A percentile compares a stretch with the other conserved stretches of the same genome.
These are phyloP conservation scores for Synanthedon formicaeformis DNA, from an alignment of 2,888 invertebrate species.

Conservation along the genomic window DNA sequence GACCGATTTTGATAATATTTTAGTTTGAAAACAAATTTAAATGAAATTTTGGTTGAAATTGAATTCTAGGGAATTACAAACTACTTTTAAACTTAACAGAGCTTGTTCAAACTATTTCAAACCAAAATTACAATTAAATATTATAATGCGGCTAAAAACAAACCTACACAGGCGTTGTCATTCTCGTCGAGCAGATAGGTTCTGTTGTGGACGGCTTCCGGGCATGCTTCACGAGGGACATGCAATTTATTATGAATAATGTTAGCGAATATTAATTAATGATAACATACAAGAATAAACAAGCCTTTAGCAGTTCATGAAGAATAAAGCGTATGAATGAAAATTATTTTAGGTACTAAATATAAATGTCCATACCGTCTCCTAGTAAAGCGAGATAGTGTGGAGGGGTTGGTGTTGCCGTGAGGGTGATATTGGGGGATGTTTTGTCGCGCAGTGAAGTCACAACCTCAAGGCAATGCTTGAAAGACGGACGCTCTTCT, in stretches of 20 bases:
- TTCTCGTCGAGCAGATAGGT: slow-evolving; percentile 83
- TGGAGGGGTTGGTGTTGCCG: slow-evolving; percentile 41
- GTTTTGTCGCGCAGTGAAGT: slow-evolving; percentile 43
- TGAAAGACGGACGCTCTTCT: slow-evolving; percentile 89
- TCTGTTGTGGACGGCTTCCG: slow-evolving; percentile 81
- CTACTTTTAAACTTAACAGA: no score
- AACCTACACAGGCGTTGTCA: slow-evolving; percentile 72
- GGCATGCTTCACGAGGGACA: slow-evolving; percentile 36
- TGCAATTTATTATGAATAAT: slow-evolving; percentile 28
- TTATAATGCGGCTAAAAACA: slow-evolving; percentile 24
- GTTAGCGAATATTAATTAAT: slow-evolving; percentile 22
- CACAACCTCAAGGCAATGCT: slow-evolving; percentile 79
- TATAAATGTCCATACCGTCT: slow-evolving; percentile 33
- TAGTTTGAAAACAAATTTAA: no score
- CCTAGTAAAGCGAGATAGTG: slow-evolving; percentile 56
- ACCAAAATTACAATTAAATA: no score
- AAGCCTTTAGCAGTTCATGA: background rate
- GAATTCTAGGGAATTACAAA: no score
- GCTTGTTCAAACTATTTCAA: no score
- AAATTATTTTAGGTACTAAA: background rate
- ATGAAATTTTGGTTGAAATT: no score
- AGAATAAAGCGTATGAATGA: background rate
- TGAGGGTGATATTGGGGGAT: slow-evolving; percentile 37
- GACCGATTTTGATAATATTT: no score
- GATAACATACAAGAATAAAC: background rate